A percentile compares a stretch with the other conserved stretches of the same genome.
phyloP scores from a whole-genome alignment of 2,888 invertebrate species.

The Yponomeuta plumbellus region DNA sequence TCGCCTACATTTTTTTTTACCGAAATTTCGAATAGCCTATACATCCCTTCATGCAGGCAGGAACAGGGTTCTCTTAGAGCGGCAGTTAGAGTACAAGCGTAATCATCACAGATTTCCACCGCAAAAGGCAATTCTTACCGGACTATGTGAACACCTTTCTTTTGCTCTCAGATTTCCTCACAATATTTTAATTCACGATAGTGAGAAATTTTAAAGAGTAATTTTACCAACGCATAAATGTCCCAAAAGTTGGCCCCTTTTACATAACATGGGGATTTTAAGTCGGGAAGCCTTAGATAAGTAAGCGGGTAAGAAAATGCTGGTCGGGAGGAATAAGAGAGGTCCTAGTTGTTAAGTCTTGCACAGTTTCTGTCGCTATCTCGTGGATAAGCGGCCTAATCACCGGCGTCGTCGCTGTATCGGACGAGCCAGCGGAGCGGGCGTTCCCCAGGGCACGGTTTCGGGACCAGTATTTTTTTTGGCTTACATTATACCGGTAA shows the following conservation, averaged over 20 bases:
- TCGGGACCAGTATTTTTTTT: slow-evolving; percentile 74
- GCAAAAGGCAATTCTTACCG: too few relatives aligned
- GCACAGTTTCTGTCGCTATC: slow-evolving; percentile 76
- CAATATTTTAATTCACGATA: too few relatives aligned
- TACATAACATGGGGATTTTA: slow-evolving; percentile 66
- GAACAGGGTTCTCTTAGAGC: too few relatives aligned
- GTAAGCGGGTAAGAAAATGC: slow-evolving; percentile 67
- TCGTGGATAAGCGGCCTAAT: slow-evolving; percentile 75
- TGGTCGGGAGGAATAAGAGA: slow-evolving; percentile 73
- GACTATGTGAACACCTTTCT: neutral
- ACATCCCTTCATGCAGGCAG: neutral
- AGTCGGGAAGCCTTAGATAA: slow-evolving; percentile 66
- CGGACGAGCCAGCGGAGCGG: slow-evolving; percentile 60
- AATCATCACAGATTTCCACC: too few relatives aligned
- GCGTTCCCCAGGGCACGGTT: slow-evolving; percentile 70
- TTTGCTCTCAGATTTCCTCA: too few relatives aligned
- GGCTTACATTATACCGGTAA: slow-evolving; percentile 73
- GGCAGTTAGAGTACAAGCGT: too few relatives aligned
- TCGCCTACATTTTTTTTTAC: neutral
- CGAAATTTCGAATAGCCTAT: neutral
- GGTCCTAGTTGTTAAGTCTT: slow-evolving; percentile 77
- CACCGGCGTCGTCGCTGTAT: slow-evolving; percentile 76
- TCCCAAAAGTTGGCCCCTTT: slow-evolving; percentile 44
- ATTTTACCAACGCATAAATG: slow-evolving; percentile 34
- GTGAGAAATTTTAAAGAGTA: neutral